Evolutionary conservation across 2,888 invertebrate species (phyloP), one percentile per base, ranked within the genome.

Genomic region (Platycheirus albimanus): DNA sequence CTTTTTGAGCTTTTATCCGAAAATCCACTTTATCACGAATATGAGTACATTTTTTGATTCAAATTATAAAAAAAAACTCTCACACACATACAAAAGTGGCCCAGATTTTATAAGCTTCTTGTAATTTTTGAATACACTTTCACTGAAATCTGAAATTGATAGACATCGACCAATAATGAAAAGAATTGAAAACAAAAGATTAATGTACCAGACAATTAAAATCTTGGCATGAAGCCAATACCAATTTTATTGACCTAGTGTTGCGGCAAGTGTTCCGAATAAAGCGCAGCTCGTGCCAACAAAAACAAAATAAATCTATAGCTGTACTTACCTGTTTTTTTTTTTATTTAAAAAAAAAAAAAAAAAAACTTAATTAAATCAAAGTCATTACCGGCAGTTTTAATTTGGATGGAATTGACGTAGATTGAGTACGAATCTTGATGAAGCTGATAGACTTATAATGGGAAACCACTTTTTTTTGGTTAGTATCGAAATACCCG

Each of bases 341-440:
- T 0, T 3, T 4, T n/a, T 1, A 4, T 3, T 13, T 0, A 5
- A 10, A 13, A 28, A 20, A 17, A 33, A 41, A 51, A 49, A 43
- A 30, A 30, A 70, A 20, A 49, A 3, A 28, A 70, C 24, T 2
- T 38, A 56, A 58, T 70, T 76, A 52, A 75, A 75, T 61, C 67
- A 67, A 76, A 76, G 61, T 61, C 66, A 71, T 76, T 71, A 70
- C 66, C 70, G 61, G 51, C 38, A 56, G 63, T 36, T 58, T 58
- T 41, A n/a, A n/a, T 63, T 66, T 30, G 51, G 51, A 56, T 67
- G 52, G 28, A 52, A 36, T 69, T 69, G 58, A 49, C 38, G 41
- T 41, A 43, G 58, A 54, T 43, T 71, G 70, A 61, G 17, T 67
- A 47, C 51, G n/a, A 36, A 49, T 70, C 69, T 80, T 64, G 54